phyloP scores from a whole-genome alignment of 1,140 invertebrate genomes.

The Nixonia krombeini region DNA sequence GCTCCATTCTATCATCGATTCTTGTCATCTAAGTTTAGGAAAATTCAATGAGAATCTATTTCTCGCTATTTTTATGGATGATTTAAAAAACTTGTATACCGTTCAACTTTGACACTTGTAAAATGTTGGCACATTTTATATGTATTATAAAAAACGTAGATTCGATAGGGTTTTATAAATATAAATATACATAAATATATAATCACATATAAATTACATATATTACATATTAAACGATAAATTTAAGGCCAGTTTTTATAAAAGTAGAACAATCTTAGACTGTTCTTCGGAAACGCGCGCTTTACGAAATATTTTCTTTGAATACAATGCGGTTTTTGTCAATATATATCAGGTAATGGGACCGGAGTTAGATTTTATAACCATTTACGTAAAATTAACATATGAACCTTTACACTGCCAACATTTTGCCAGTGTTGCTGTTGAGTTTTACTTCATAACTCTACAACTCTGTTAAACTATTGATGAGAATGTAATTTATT shows the following conservation, averaged over 20 bases:
- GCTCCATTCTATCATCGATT: conserved; percentile 32
- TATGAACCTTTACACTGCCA: conserved; percentile 48
- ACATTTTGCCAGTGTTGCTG: conserved; percentile 53
- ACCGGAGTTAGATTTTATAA: conserved; percentile 56
- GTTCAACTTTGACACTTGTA: conserved; percentile 34
- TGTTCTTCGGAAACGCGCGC: too few species aligned
- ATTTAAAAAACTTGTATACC: conserved; percentile 51
- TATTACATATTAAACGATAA: too few species aligned
- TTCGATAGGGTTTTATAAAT: conserved; percentile 51
- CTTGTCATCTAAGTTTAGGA: conserved; percentile 31
- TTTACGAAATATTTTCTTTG: too few species aligned
- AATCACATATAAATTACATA: too few species aligned
- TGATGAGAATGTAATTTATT: conserved; percentile 68
- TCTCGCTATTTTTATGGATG: conserved; percentile 49
- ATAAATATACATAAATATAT: conserved; percentile 26
- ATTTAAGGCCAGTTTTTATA: too few species aligned
- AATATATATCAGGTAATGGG: conserved; percentile 58
- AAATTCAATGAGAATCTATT: conserved; percentile 30
- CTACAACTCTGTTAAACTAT: conserved; percentile 62
- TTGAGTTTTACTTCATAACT: conserved; percentile 56
- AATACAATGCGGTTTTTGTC: too few species aligned
- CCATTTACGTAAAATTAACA: conserved; percentile 7
- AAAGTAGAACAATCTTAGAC: too few species aligned
- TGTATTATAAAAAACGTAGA: conserved; percentile 32
- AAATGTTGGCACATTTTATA: conserved; percentile 53